Evolutionary conservation across 2,113 vertebrate genomes (phyloP), one percentile per base, ranked within the genome.

Genomic region (Campylorhamphus procurvoides): DNA sequence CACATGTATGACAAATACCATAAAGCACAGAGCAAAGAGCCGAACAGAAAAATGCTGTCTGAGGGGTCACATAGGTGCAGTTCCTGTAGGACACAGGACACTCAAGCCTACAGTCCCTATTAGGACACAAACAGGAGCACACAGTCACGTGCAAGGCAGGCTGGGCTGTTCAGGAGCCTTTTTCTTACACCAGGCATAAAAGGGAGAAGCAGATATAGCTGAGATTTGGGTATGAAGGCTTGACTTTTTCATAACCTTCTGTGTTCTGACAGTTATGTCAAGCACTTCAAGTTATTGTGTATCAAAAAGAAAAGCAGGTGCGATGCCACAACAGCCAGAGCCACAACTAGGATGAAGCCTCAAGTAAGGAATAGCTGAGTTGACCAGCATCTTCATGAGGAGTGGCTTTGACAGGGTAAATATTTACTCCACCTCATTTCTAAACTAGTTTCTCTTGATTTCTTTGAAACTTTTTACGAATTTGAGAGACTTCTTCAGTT

Each of bases 271-370:
- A 46, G 58, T n/a, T 82, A 40, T 28, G 79, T 37, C 37, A 69
- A 50, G 37, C 9, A 40, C n/a, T 83, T 68, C 33, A 50, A 73
- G 20, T 31, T 66, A 24, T 5, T 67, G 7, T 0, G 0, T 39
- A 64, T 28, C 29, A 67, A 50, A 72, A 69, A 50, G 23, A 64
- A 66, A 58, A 79, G 59, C 39, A 90, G 35, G 39, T 60, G 29
- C 4, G 71, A 77, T 0, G 3, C 33, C 7, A 22, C 1, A 1
- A 74, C 29, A 64, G 39, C 19, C 42, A 93, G 35, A 39, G 28
- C 4, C 46, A 50, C 63, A 77, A 15, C 11, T 10, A 77, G n/a
- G 81, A 55, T 1, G 5, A 69, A 42, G 16, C 24, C 35, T 44
- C 55, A 46, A 68, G 52, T 20, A 66, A 25, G 13, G 35, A 84